Evolutionary conservation across 2,113 vertebrate species (phyloP), one percentile per base, ranked within the genome.

Genomic region (Ondatra zibethicus): DNA sequence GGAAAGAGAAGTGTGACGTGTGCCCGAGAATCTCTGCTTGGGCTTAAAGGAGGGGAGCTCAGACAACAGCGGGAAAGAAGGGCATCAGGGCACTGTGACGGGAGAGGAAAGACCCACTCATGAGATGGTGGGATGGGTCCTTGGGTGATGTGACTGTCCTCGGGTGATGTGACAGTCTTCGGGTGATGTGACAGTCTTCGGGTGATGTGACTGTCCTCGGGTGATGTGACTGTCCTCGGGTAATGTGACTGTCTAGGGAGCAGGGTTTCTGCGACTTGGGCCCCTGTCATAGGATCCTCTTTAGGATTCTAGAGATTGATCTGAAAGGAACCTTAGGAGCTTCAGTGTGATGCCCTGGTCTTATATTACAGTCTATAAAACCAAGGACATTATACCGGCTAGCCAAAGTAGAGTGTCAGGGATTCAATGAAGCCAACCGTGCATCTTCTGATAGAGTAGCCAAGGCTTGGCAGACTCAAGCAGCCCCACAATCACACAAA

Each of bases 301-400:
- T 70, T 80, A 19, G 47, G 92, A 12, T 75, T 39, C 55, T 17
- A 47, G 70, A 63, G 55, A 36, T n/a, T 11, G 17, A 82, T 27
- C n/a, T 85, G 33, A 17, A 66, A 33, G 87, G 19, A 29, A 10
- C 27, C 42, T 50, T 29, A 91, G 68, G 9, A 42, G 36, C 84
- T 33, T 4, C 5, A 50, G 5, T 19, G n/a, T 8, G n/a, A 42
- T 8, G 29, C 11, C 8, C 4, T 31, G 12, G 3, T 8, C 7
- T 45, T 47, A 14, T 33, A 81, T 47, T 31, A 55, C 3, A 21
- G 52, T 78, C 61, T 39, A 5, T 33, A 58, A 65, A 95, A 58
- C 25, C 29, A 33, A 52, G 13, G 2, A 36, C 66, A 72, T 85
- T 39, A 33, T 39, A n/a, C 12, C 7, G 47, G 68, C 58, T 86